Evolutionary conservation across 2,113 vertebrate genomes (phyloP).

Genomic region (Tragelaphus strepsiceros): DNA sequence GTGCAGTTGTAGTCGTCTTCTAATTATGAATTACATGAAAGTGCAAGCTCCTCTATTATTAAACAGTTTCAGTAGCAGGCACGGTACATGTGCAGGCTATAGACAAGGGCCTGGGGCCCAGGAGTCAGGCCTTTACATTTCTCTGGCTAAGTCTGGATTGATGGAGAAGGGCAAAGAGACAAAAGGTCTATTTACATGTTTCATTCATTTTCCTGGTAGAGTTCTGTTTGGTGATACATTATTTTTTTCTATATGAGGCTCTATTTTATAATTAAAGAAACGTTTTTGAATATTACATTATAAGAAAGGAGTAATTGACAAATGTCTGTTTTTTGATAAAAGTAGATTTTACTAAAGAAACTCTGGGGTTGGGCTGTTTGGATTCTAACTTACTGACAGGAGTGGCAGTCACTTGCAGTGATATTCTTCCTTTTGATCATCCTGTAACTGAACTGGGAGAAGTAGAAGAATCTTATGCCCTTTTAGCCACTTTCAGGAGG

Average conservation of each 20-base stretch:
- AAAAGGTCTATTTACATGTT: not conserved
- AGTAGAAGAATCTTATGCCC: slow-evolving; percentile 15
- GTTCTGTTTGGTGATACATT: slow-evolving; percentile 5
- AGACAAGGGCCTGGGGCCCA: slow-evolving; percentile 4
- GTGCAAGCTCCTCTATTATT: slow-evolving; percentile 82
- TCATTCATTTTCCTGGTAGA: slow-evolving; percentile 24
- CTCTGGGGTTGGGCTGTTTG: not conserved
- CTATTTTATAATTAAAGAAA: not conserved
- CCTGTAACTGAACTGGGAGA: not conserved
- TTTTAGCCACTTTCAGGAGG: slow-evolving; percentile 51
- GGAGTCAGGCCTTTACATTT: slow-evolving; percentile 46
- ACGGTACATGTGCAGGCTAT: slow-evolving; percentile 48
- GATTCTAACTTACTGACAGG: not conserved
- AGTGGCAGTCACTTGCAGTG: not conserved
- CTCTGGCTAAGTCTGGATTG: slow-evolving; percentile 59
- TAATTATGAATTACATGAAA: slow-evolving; percentile 89
- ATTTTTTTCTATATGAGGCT: not conserved
- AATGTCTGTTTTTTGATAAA: not conserved
- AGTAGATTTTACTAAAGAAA: not conserved
- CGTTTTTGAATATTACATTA: not conserved
- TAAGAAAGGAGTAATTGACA: not conserved
- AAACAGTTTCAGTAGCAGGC: slow-evolving; percentile 75
- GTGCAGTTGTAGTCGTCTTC: slow-evolving; percentile 82
- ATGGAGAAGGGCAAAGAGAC: slow-evolving; percentile 9
- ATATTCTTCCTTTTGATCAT: not conserved